phyloP scores from a whole-genome alignment of 2,888 invertebrate genomes.

The Hypena proboscidalis region DNA sequence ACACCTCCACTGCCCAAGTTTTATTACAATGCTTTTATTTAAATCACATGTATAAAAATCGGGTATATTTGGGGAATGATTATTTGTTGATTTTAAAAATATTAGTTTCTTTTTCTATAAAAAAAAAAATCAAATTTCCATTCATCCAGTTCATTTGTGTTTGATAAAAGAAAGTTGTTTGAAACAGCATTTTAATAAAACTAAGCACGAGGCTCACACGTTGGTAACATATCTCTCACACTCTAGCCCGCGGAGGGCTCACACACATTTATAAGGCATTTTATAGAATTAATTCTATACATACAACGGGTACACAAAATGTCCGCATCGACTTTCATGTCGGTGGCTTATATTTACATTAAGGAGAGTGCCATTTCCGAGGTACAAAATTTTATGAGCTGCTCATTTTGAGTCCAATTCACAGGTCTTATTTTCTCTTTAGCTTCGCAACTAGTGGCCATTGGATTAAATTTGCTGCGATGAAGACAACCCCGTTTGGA shows the following conservation, averaged over 20 bases:
- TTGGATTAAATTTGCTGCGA: neutral
- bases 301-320: slow-evolving; percentile 41
- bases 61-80: no score
- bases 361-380: slow-evolving; percentile 46
- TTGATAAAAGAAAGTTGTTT: slow-evolving; percentile 6
- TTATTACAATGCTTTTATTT: slow-evolving; percentile 9
- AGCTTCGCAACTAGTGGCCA: slow-evolving; percentile 9
- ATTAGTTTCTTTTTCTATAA: no score
- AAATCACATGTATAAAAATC: no score
- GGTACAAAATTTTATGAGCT: slow-evolving; percentile 48
- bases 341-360: slow-evolving; percentile 44
- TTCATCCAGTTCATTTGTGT: neutral
- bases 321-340: slow-evolving; percentile 32
- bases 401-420: slow-evolving; percentile 37
- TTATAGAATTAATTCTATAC: slow-evolving; percentile 56
- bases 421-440: slow-evolving; percentile 25
- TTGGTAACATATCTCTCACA: slow-evolving; percentile 53
- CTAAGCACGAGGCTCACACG: slow-evolving; percentile 37
- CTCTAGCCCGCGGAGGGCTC: slow-evolving; percentile 41
- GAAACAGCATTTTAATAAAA: slow-evolving; percentile 29
- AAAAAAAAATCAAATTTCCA: no score
- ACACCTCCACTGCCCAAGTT: slow-evolving; percentile 24
- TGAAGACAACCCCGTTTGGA: neutral
- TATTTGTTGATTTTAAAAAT: no score
- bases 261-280: slow-evolving; percentile 69